phyloP scores from a whole-genome alignment of 2,113 vertebrate genomes.

The cattle (Bos taurus) region ARS-UCD2.0 NC_037344.1:50958001-50958500 shows the following conservation, averaged over 20 bases:
- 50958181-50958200: not conserved
- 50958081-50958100: not conserved
- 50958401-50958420: not conserved
- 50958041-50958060: not conserved
- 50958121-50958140: not conserved
- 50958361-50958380: not conserved
- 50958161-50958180: not conserved
- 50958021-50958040: not conserved
- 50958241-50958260: not conserved
- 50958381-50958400: not conserved
- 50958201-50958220: not conserved
- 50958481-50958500: not conserved
- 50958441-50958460: not conserved
- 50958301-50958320: not conserved
- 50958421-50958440: not conserved
- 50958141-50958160: not conserved
- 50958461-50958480: not conserved
- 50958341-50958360: not conserved
- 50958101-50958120: accelerated
- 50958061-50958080: not conserved
- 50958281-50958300: not conserved
- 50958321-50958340: not conserved
- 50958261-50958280: not conserved
- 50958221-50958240: not conserved
- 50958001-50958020: not conserved